Evolutionary conservation across 2,797 vertebrate species (phyloP).

Genomic region (Chloroceryle amazona): DNA sequence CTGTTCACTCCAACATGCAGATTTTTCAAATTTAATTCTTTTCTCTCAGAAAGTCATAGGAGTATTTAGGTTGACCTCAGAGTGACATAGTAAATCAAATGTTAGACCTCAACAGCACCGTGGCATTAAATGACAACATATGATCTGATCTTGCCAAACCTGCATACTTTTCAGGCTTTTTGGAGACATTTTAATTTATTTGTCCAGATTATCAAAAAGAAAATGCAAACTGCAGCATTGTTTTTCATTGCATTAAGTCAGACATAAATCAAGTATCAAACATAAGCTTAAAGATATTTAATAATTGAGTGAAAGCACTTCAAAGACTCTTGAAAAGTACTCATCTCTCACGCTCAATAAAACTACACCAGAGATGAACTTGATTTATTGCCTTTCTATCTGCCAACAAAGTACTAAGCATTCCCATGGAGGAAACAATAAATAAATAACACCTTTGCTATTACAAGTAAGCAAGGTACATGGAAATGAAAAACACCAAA

Average conservation of each 20-base stretch:
- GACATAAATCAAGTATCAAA: background rate
- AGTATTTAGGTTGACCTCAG: background rate
- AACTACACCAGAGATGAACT: background rate
- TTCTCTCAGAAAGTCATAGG: background rate
- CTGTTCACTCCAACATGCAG: background rate
- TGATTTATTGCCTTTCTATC: background rate
- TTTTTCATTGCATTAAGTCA: background rate
- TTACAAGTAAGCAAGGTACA: background rate
- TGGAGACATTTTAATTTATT: background rate
- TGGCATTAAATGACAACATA: background rate
- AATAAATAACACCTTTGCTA: background rate
- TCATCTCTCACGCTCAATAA: background rate
- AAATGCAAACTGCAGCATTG: background rate
- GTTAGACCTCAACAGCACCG: background rate
- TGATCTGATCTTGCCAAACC: background rate
- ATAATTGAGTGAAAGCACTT: background rate
- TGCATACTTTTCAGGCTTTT: background rate
- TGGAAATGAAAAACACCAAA: background rate
- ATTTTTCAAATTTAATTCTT: background rate
- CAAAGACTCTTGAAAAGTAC: conserved; percentile 3
- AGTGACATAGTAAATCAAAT: background rate
- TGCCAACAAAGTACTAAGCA: background rate
- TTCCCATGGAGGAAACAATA: background rate
- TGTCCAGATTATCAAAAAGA: background rate
- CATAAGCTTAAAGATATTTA: background rate